Evolutionary conservation across 2,888 invertebrate genomes (phyloP).

Genomic region (Erpobdella octoculata): DNA sequence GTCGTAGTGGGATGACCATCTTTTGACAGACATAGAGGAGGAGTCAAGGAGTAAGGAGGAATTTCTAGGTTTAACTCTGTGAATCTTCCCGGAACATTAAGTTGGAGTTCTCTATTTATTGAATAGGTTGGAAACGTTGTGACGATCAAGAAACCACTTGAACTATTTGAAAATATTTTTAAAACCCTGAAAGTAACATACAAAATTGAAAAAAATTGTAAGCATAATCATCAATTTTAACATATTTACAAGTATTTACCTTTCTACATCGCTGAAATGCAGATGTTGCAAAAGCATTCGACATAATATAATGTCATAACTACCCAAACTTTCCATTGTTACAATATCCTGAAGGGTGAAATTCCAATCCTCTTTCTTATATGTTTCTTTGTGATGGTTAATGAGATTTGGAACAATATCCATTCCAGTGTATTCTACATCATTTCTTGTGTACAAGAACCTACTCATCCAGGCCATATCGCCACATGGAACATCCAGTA

Average conservation of each 20-base stretch:
- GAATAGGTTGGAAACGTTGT: slow-evolving; percentile 33
- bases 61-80: slow-evolving; percentile 36
- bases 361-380: slow-evolving; percentile 27
- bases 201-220: neutral
- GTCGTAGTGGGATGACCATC: slow-evolving; percentile 34
- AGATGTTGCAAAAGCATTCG: slow-evolving; percentile 38
- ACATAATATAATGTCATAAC: slow-evolving; percentile 36
- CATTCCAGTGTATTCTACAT: slow-evolving; percentile 38
- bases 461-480: slow-evolving; percentile 39
- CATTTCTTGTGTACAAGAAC: slow-evolving; percentile 37
- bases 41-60: slow-evolving; percentile 34
- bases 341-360: slow-evolving; percentile 34
- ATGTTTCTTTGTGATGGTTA: slow-evolving; percentile 32
- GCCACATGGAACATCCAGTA: slow-evolving; percentile 38
- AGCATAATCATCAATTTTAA: neutral
- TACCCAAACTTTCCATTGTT: slow-evolving; percentile 8
- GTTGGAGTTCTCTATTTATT: slow-evolving; percentile 33
- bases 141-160: slow-evolving; percentile 31
- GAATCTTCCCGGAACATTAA: slow-evolving; percentile 36
- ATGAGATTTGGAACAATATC: slow-evolving; percentile 38
- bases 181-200: slow-evolving; percentile 22
- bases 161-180: slow-evolving; percentile 31
- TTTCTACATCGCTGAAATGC: slow-evolving; percentile 30
- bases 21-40: slow-evolving; percentile 34
- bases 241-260: neutral